These are phyloP conservation scores for Rhinopithecus roxellana DNA, from an alignment of 2,113 vertebrate species.

Conservation along the genomic window DNA sequence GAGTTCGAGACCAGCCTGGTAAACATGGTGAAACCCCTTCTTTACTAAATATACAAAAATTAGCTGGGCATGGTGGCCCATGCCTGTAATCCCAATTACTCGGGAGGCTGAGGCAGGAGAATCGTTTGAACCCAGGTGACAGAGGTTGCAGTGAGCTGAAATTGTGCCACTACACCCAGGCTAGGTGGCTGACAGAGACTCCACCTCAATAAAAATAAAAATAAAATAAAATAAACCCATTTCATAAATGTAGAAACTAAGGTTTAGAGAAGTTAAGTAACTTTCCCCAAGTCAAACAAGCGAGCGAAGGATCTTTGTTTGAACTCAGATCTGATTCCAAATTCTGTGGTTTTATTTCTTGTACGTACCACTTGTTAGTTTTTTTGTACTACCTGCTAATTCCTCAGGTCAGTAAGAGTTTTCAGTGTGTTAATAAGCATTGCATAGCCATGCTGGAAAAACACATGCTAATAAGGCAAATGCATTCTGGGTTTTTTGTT, in stretches of 20 bases:
- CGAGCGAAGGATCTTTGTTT: background rate
- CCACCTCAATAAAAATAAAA: no score
- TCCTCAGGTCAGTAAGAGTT: background rate
- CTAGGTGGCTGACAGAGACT: no score
- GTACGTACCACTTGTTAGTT: background rate
- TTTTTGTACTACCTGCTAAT: background rate
- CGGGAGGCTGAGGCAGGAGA: no score
- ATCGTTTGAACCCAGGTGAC: no score
- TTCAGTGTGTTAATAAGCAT: background rate
- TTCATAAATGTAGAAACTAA: background rate
- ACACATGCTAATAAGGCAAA: background rate
- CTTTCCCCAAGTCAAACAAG: background rate
- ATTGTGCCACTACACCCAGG: no score
- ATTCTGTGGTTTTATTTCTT: background rate
- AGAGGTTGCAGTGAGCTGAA: no score
- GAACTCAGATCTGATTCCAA: conserved; percentile 5
- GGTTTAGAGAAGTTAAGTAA: background rate
- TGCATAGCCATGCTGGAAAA: background rate
- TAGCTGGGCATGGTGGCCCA: no score
- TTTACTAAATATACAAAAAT: no score
- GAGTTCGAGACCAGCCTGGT: no score
- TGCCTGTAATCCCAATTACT: no score
- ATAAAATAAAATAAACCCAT: no score
- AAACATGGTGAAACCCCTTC: no score
- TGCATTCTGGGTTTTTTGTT: background rate